Percentiles rank a stretch among this genome's conserved stretches.
phyloP scores from a whole-genome alignment of 35 echinoderm and acorn worm species.

The Heliocidaris tuberculata region DNA sequence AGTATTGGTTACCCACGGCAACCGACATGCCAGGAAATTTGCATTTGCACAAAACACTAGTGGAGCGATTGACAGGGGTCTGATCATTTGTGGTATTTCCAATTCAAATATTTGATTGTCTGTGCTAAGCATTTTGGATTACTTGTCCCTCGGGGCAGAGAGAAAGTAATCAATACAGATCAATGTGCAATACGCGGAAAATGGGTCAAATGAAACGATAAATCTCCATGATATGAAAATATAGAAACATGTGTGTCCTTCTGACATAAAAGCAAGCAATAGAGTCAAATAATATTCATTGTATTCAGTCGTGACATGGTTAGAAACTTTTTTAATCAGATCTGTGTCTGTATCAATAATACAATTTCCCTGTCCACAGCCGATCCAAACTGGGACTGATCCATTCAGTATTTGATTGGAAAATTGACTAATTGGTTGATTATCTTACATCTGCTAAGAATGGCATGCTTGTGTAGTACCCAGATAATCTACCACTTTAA shows the following conservation, averaged over 20 bases:
- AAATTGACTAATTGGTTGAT: neutral
- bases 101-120: conserved; percentile 6
- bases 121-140: neutral
- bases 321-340: neutral
- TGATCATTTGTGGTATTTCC: neutral
- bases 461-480: neutral
- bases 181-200: neutral
- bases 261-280: no score
- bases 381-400: no score
- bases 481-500: neutral
- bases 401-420: neutral
- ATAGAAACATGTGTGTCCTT: no score
- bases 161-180: neutral
- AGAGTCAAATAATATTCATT: neutral
- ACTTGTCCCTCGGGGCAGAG: neutral
- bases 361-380: neutral
- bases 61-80: neutral
- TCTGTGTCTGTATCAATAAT: neutral
- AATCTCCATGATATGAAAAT: neutral
- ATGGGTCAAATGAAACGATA: neutral
- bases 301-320: neutral
- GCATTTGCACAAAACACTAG: conserved; percentile 2
- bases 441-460: neutral
- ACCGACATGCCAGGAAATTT: neutral
- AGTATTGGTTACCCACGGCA: neutral